Evolutionary conservation across 2,888 invertebrate genomes (phyloP), one percentile per base, ranked within the genome.

Genomic region (Pristionchus fissidentatus): DNA sequence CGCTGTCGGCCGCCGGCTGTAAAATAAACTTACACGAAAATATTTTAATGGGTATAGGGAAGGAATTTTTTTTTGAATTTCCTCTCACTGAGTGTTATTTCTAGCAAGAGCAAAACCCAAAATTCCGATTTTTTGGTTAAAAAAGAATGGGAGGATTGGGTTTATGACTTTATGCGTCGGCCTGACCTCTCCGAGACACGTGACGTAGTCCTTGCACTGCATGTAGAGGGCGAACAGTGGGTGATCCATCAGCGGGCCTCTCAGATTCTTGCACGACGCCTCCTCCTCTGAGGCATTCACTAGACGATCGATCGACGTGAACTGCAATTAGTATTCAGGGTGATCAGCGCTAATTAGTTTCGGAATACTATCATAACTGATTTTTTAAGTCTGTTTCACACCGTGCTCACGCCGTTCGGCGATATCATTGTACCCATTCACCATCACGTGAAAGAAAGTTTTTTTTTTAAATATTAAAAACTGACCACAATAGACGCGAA

Each of bases 181-280:
- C 2, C 41, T 43, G 8, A 46, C 75, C 26, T 41, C 46, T 4
- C 7, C 1, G 46, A 75, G 43, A 4, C 10, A 3, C 3, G 1
- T 8, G 29, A 35, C 75, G 75, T 49, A 77, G 1, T 8, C 3
- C 5, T n/a, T 1, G 13, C 15, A 15, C 13, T 32, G n/a, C 1
- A 8, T 1, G 57, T 57, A 79, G n/a, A 79, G 55, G 13, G 3
- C 0, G 55, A 32, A 57, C 38, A 79, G 79, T 1, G 55, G 52
- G n/a, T 52, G 52, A 3, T n/a, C n/a, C 3, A 1, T 22, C 2
- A 57, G 3, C 22, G 55, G n/a, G 15, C 55, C 57, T 35, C 79
- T 22, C 29, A 81, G 80, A 46, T 81, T 81, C 62, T 60, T 62
- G 19, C 13, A 13, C 32, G 80, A 60, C 3, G 15, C 41, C 32